Base-by-base conservation (phyloP, 1,140 invertebrate species). In the Drosophila insularis region DNA sequence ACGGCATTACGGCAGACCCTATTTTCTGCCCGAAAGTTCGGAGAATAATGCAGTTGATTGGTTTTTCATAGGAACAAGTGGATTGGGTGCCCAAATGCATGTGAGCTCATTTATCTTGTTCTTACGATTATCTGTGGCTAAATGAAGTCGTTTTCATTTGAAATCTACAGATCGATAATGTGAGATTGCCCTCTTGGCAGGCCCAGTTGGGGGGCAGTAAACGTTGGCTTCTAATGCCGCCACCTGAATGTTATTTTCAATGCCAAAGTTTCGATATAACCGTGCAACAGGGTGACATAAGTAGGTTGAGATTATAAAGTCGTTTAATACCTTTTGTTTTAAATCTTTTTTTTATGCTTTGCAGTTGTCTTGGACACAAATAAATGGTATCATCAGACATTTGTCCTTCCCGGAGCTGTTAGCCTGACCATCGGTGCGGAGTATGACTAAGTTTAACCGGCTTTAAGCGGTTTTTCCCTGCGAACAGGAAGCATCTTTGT, bases 381-480 rank as follows among this genome's bases (percentile, higher is more conserved):
- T 91, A 95, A 95, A 66, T 99, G 98, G 98, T 99, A 97, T 89
- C 98, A 99, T 93, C 95, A 96, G 85, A 99, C 98, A 0, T 92
- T 94, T 73, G 97, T 98, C 63, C 93, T 97, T 23, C 96, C 97
- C 1, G 94, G 96, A 32, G 96, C 97, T 68, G 95, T 98, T 71
- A 99, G 98, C 92, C 97, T 99, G 65, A 98, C 97, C 1, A 98
- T 99, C 81, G 98, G 98, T 21, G 97, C 98, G 0, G 98, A 99
- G 92, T 99, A 97, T 89, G 98, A 99, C 91, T 98, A 93, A 94
- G 17, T 43, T 63, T 6, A 31, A 72, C 61, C 31, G 65, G 56
- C 60, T 79, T 19, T 60, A 11, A 61, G 61, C 31, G 62, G 54
- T 58, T 80, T 81, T 65, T 58, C 69, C 67, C 60, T 66, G 62